Evolutionary conservation across 2,888 invertebrate genomes (phyloP), one percentile per base, ranked within the genome.

Genomic region (Philereme transversata): DNA sequence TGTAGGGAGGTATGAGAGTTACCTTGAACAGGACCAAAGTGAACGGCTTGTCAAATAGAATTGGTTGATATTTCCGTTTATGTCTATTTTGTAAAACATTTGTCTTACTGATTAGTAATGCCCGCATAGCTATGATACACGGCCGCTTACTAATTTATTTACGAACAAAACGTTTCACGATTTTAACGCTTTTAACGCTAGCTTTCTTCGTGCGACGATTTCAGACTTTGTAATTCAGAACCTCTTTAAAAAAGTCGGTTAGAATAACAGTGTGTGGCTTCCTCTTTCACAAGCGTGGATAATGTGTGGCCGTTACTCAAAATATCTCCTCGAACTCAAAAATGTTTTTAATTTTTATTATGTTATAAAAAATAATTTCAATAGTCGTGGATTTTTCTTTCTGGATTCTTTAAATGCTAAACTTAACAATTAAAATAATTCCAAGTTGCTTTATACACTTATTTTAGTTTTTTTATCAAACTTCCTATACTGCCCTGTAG

Each of bases 241-340:
- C 58, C 62, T 57, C 50, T 64, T 5, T 8, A 53, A 64, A 63
- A 63, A 51, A 53, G 61, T 61, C 60, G 64, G 67, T 62, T 67
- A 60, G 9, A 65, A 65, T 60, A 69, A 69, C 65, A 68, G 34
- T 49, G 36, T 10, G 43, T n/a, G 51, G 48, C 41, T 64, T 60
- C 45, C 56, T 61, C 44, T 63, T 68, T 53, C 62, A 53, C 60
- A 65, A 58, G 53, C 57, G 55, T 51, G 57, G 52, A 65, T 69
- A 69, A 67, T 64, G 64, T 72, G 65, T 58, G 52, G 64, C 63
- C 61, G 67, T 61, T 68, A 47, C 59, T 61, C 60, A 65, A 64
- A 22, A 22, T 22, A 22, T 22, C 22, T 22, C 22, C 22, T 22
- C 22, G 22, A 22, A 22, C 3, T 22, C 22, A 2, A 22, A 22